These are phyloP conservation scores for Tetramorium parvispinum DNA, from an alignment of 1,140 invertebrate species.

Conservation along the genomic window DNA sequence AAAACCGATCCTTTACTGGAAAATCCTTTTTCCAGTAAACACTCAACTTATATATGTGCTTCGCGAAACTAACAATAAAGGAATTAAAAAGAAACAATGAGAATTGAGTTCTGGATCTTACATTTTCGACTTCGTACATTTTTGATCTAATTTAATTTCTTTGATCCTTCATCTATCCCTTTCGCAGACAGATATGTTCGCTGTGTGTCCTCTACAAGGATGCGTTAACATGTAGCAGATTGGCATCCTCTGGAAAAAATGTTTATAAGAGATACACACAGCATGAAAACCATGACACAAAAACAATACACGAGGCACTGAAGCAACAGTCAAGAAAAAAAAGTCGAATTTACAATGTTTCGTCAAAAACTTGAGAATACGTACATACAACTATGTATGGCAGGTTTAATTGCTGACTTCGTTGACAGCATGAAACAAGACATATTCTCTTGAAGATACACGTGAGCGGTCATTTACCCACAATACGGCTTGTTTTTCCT, in stretches of 20 bases:
- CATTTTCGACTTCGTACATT: neutral
- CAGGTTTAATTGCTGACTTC: constrained; percentile 67
- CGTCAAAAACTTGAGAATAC: constrained; percentile 39
- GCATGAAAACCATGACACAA: neutral
- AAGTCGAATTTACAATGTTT: constrained; percentile 26
- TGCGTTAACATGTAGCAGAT: constrained; percentile 6
- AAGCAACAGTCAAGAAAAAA: neutral
- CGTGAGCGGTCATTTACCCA: neutral
- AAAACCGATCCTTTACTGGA: no score
- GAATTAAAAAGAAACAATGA: neutral
- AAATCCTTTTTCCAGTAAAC: constrained; percentile 27
- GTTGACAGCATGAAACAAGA: constrained; percentile 44
- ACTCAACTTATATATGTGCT: neutral
- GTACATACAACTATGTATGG: constrained; percentile 66
- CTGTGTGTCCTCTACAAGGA: neutral
- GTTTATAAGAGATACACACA: neutral
- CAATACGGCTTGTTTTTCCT: neutral
- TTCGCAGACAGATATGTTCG: neutral
- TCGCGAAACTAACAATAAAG: neutral
- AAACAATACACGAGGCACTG: neutral
- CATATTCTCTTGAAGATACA: constrained; percentile 25
- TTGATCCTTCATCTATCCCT: neutral
- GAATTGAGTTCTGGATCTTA: neutral
- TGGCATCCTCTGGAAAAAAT: constrained; percentile 22
- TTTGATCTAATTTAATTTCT: neutral